Base-by-base conservation (phyloP, 2,888 invertebrate species). In the Julus scandinavius region DNA sequence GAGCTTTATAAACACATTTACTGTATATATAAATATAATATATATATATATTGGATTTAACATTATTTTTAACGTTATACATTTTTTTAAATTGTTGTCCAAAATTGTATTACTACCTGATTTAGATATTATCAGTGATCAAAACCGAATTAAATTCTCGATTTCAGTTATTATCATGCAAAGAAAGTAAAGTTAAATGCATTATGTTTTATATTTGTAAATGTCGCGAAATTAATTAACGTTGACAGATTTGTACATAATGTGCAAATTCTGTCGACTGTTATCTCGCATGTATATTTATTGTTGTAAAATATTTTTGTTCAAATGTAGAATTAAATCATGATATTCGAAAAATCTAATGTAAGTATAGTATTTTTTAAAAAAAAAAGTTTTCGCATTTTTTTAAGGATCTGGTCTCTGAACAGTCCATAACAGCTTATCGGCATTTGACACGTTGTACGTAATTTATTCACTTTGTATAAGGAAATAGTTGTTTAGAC, bases 301-400 rank as follows among this genome's bases (percentile, higher is more conserved):
- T 63, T 63, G 63, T 20, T 63, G 63, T 63, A 20, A 63, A 63
- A 63, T 63, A 63, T 63, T 63, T 63, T 63, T 63, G n/a, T 63
- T 63, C 63, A 20, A 63, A 63, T n/a, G 20, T 9, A 4, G n/a
- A 63, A 63, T 20, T 63, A 63, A 63, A 63, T 63, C 20, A n/a
- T 20, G 20, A n/a, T 63, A 20, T 63, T 20, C 63, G 63, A 20
- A 63, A 29, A 29, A 29, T 29, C 29, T 29, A 29, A 29, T 29
- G 29, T 29, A 29, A 49, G 13, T 49, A 49, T 13, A 11, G 6
- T 49, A 11, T 49, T 49, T 49, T 49, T 49, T 13, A 0, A 1
- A 49, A 49, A 49, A 49, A 49, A 49, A 11, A 49, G 49, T 49
- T 49, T 49, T 49, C 1, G 49, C 29, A 29, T 29, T 13, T 49